Conservation (phyloP, 2,113 vertebrate genomes). For the Oryzias javanicus region DNA sequence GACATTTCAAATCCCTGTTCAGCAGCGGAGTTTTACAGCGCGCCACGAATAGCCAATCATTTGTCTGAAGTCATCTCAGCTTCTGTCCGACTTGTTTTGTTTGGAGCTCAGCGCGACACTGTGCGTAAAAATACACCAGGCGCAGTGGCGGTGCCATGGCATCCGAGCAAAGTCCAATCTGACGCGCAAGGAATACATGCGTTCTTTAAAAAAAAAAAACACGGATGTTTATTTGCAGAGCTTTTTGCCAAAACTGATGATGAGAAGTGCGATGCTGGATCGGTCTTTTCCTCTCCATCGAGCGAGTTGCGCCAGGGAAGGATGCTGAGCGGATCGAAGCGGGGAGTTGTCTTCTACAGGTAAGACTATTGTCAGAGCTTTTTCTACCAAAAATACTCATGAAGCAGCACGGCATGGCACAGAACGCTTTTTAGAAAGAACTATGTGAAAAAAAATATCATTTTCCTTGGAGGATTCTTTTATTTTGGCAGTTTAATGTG, state of each 20-base stretch:
- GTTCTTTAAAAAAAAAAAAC: background rate
- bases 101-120: slow-evolving; percentile 46
- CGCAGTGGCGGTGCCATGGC: slow-evolving; percentile 46
- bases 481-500: slow-evolving; percentile 1
- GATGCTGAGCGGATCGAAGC: slow-evolving; percentile 56
- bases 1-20: slow-evolving; percentile 17
- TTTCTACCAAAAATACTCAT: background rate
- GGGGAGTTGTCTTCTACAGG: slow-evolving; percentile 54
- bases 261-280: slow-evolving; percentile 43
- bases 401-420: too few species aligned
- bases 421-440: too few species aligned
- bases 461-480: background rate
- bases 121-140: slow-evolving; percentile 63
- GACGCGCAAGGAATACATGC: slow-evolving; percentile 22
- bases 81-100: slow-evolving; percentile 42
- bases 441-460: too few species aligned
- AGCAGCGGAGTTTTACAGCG: slow-evolving; percentile 28
- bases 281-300: slow-evolving; percentile 35
- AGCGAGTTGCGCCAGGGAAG: slow-evolving; percentile 53
- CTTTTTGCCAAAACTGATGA: slow-evolving; percentile 27
- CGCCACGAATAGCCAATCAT: slow-evolving; percentile 49
- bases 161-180: slow-evolving; percentile 27
- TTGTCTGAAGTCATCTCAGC: slow-evolving; percentile 26
- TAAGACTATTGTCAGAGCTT: slow-evolving; percentile 33
- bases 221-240: slow-evolving; percentile 19